Conservation (phyloP, 2,113 vertebrate species). For the Urocitellus parryii region DNA sequence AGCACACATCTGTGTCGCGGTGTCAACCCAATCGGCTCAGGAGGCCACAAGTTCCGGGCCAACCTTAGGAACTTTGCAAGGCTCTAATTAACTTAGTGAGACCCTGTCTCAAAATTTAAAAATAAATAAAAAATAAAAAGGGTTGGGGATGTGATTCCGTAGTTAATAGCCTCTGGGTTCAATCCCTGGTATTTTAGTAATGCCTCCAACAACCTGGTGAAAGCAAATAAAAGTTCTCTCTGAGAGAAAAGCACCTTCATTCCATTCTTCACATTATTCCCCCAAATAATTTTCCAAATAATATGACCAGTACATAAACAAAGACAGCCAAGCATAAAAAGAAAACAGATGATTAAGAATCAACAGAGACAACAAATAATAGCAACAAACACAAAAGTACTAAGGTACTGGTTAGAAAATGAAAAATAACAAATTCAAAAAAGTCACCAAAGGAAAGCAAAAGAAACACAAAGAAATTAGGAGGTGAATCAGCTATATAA, state of each 20-base stretch:
- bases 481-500: neutral
- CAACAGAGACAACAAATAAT: neutral
- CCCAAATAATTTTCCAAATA: conserved; percentile 23
- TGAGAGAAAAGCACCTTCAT: neutral
- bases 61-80: too few species aligned
- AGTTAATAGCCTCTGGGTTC: too few species aligned
- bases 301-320: neutral
- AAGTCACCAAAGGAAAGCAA: neutral
- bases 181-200: too few species aligned
- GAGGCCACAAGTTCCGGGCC: too few species aligned
- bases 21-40: too few species aligned
- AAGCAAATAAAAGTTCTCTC: neutral
- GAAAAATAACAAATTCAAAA: neutral
- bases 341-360: neutral
- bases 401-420: neutral
- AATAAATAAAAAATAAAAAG: too few species aligned
- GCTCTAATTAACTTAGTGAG: too few species aligned
- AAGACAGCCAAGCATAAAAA: conserved; percentile 28
- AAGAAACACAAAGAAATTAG: neutral
- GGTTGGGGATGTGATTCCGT: too few species aligned
- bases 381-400: neutral
- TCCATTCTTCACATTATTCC: neutral
- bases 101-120: too few species aligned
- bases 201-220: neutral
- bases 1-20: too few species aligned